Conservation (phyloP, 2,888 invertebrate genomes). For the Sceliomorpha sp. region DNA sequence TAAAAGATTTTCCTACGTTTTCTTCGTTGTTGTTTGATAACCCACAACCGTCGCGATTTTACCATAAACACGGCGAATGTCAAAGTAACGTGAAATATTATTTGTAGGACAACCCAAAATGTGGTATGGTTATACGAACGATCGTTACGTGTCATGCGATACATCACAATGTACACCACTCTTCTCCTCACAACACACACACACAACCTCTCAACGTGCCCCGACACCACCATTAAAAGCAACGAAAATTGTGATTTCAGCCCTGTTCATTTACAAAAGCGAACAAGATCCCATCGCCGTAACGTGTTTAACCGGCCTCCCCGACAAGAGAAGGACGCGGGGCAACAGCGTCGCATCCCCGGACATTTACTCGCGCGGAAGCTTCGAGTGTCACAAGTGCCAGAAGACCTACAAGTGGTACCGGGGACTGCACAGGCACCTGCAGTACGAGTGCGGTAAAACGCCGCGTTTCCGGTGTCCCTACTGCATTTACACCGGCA, state of each 20-base stretch:
- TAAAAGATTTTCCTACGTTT: too few relatives aligned
- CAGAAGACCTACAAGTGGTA: constrained; percentile 83
- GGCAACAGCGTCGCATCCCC: constrained; percentile 17
- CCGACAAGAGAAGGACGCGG: constrained; percentile 14
- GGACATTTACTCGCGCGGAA: constrained; percentile 62
- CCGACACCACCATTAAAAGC: too few relatives aligned
- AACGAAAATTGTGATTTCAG: constrained; percentile 55
- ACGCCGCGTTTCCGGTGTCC: constrained; percentile 80
- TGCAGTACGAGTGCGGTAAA: constrained; percentile 76
- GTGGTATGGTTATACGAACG: too few relatives aligned
- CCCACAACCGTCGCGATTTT: too few relatives aligned
- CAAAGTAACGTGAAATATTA: too few relatives aligned
- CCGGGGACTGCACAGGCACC: constrained; percentile 82
- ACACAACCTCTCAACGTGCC: constrained; percentile 9
- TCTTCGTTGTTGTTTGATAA: too few relatives aligned
- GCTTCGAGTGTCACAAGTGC: constrained; percentile 81
- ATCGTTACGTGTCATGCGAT: constrained; percentile 8
- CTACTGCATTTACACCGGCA: constrained; percentile 82
- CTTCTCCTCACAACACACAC: constrained; percentile 1
- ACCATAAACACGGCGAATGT: too few relatives aligned
- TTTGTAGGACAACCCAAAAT: too few relatives aligned
- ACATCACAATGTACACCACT: constrained; percentile 13
- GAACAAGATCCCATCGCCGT: constrained; percentile 11
- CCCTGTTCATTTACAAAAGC: constrained; percentile 31
- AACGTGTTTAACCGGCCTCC: neutral